Conservation (phyloP, 2,888 invertebrate genomes). For the Crossocerus cetratus region DNA sequence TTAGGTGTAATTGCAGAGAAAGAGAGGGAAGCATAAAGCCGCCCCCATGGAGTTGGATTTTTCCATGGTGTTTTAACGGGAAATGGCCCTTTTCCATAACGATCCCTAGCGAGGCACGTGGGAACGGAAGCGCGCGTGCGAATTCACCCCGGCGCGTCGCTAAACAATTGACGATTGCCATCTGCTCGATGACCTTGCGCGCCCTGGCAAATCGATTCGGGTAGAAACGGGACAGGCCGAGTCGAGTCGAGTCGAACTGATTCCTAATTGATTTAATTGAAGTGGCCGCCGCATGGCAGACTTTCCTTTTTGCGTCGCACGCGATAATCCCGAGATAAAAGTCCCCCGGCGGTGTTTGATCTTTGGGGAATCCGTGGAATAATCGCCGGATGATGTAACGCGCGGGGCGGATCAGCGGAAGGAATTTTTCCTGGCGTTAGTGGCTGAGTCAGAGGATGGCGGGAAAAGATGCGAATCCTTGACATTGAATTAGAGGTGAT, state of each 20-base stretch:
- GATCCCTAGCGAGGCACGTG: slow-evolving; percentile 51
- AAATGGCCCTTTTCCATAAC: slow-evolving; percentile 14
- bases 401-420: background rate
- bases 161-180: slow-evolving; percentile 42
- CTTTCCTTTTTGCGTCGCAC: background rate
- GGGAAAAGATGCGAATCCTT: slow-evolving; percentile 12
- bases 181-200: slow-evolving; percentile 14
- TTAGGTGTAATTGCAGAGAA: background rate
- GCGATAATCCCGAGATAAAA: background rate
- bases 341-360: too few species aligned
- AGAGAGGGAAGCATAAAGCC: background rate
- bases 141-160: slow-evolving; percentile 32
- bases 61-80: slow-evolving; percentile 34
- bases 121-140: slow-evolving; percentile 65
- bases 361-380: too few species aligned
- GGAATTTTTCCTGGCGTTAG: background rate
- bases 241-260: too few species aligned
- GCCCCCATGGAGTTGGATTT: slow-evolving; percentile 14
- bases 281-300: background rate
- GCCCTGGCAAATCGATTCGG: slow-evolving; percentile 18
- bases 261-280: background rate
- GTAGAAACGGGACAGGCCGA: slow-evolving; percentile 7
- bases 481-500: slow-evolving; percentile 35
- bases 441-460: background rate
- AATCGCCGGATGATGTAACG: background rate